phyloP scores from a whole-genome alignment of 2,113 vertebrate species.

The Erpornis zantholeuca region DNA sequence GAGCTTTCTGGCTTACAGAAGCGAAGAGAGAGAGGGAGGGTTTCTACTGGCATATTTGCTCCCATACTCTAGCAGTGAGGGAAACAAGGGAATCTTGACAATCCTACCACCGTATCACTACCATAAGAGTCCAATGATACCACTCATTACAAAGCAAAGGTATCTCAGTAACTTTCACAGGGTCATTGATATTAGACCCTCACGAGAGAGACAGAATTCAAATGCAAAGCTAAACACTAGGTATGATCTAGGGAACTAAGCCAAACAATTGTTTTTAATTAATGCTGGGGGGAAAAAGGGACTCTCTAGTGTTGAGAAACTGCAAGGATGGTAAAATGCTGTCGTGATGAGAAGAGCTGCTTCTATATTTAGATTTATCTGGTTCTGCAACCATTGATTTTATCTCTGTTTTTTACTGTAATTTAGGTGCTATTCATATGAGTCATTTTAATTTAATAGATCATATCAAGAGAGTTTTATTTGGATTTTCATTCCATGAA shows the following conservation, averaged over 20 bases:
- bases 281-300: background rate
- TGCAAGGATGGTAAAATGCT: background rate
- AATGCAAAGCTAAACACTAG: background rate
- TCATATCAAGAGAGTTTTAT: conserved; percentile 7
- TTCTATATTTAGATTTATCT: conserved; percentile 20
- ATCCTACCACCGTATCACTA: background rate
- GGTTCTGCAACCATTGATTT: background rate
- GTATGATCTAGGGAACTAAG: background rate
- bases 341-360: background rate
- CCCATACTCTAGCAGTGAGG: background rate
- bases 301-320: background rate
- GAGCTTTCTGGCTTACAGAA: background rate
- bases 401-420: background rate
- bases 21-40: background rate
- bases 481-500: conserved; percentile 2
- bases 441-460: conserved; percentile 47
- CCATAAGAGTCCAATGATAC: background rate
- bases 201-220: background rate
- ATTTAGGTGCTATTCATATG: conserved; percentile 5
- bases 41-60: background rate
- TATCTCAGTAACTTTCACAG: background rate
- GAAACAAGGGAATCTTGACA: background rate
- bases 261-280: background rate
- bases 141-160: background rate
- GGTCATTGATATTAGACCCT: background rate